Base-by-base conservation (phyloP, 2,797 vertebrate genomes). In the Bovichtus variegatus region DNA sequence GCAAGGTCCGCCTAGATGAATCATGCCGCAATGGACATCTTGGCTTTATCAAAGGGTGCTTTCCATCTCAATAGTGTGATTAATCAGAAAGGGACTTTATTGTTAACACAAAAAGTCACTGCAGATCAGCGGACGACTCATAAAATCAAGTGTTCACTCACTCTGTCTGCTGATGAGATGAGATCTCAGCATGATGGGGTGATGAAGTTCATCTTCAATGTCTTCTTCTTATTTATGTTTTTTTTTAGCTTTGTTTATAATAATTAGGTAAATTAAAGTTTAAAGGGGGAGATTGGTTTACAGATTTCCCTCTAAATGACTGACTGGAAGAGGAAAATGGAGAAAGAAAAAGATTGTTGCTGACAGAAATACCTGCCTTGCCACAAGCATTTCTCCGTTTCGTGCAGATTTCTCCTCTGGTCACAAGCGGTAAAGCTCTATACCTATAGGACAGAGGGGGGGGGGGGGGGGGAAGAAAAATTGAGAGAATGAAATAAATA, bases 401-500 rank as follows among this genome's bases (percentile, higher is more conserved):
- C 77, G 85, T 73, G 72, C 85, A 51, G 73, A 91, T 91, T 87
- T 89, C 83, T 92, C 89, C 67, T 84, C 73, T 71, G 82, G 87
- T 92, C 82, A 82, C 78, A 78, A 87, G 76, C 74, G 61, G 82
- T 82, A 86, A 87, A 90, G 91, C 81, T 78, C 82, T 77, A 79
- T 87, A 88, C 88, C 88, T 90, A 81, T 74, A 82, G 85, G 89
- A 87, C 68, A 46, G 80, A 81, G 53, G 67, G 80, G 81, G 53
- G 67, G 41, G 60, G 16, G 67, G 44, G 75, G 43, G 69, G 27
- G 78, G 85, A 89, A 87, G 88, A 92, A 71, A 88, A 91, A 89
- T 86, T 85, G 92, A 91, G 87, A 83, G 89, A 93, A 90, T 82
- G 84, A 94, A 94, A 94, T 94, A 94, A 92, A 94, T 94, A 94